These are phyloP conservation scores for Mionectes macconnelli DNA, from an alignment of 2,113 vertebrate species.

Conservation along the genomic window DNA sequence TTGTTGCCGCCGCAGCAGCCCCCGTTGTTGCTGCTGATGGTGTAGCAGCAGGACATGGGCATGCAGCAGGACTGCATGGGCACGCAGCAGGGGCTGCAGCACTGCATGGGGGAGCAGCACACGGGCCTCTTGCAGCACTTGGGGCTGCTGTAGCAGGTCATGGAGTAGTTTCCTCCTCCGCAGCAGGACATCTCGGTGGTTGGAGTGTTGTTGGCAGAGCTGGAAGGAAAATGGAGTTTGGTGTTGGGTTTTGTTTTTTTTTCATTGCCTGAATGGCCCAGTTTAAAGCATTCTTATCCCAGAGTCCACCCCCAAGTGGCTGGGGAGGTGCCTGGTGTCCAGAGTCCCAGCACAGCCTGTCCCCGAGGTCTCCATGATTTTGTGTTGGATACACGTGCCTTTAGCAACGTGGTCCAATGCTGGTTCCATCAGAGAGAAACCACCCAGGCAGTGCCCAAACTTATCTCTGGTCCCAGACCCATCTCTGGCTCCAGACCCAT, in stretches of 20 bases:
- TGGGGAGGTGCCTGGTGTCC: not conserved
- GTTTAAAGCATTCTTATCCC: not conserved
- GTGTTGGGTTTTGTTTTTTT: accelerated
- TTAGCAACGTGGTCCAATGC: not conserved
- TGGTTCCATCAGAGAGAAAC: not conserved
- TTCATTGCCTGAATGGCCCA: not conserved
- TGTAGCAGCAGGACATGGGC: not conserved
- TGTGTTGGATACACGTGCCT: accelerated
- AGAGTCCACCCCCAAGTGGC: not conserved
- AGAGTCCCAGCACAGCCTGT: not conserved
- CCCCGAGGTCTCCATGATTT: not conserved
- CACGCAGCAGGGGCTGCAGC: not conserved
- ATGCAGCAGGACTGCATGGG: not conserved
- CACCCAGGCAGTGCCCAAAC: not conserved
- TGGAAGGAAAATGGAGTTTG: not conserved
- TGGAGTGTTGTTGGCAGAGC: not conserved
- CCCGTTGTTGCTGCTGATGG: not conserved
- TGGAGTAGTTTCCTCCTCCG: not conserved
- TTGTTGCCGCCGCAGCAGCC: accelerated
- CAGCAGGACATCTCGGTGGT: conserved; percentile 6
- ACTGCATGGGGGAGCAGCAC: not conserved
- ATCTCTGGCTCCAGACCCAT: not conserved
- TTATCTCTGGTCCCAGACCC: too few species aligned
- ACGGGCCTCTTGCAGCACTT: not conserved
- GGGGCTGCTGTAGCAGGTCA: conserved; percentile 7